These are phyloP conservation scores for Nothoprocta pentlandii DNA, from an alignment of 2,113 vertebrate genomes.

Conservation along the genomic window DNA sequence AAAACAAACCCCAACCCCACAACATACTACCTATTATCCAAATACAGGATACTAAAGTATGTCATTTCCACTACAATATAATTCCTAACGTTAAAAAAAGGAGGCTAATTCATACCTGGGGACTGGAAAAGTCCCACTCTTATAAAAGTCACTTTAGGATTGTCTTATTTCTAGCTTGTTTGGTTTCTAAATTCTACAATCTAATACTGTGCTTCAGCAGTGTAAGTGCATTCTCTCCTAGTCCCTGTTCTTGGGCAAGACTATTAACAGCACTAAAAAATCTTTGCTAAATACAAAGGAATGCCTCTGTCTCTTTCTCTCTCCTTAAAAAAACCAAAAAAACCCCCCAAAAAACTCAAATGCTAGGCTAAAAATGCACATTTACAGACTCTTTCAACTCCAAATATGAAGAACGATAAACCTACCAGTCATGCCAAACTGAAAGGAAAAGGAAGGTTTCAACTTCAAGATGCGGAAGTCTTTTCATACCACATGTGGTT, in stretches of 20 bases:
- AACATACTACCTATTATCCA: background rate
- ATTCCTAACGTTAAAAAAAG: background rate
- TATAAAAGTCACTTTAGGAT: background rate
- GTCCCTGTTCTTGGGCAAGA: background rate
- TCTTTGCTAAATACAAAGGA: background rate
- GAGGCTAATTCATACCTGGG: background rate
- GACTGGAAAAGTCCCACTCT: background rate
- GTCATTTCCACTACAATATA: background rate
- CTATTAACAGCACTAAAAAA: background rate
- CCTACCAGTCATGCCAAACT: background rate
- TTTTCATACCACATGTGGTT: background rate
- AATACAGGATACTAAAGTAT: background rate
- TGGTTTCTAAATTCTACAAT: background rate
- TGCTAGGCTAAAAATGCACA: background rate
- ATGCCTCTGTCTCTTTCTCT: rapidly evolving
- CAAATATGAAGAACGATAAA: background rate
- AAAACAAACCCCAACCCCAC: background rate
- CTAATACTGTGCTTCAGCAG: background rate
- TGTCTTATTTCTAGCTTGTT: background rate
- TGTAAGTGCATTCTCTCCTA: background rate
- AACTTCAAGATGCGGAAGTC: background rate
- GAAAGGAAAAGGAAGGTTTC: background rate
- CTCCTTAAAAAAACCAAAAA: background rate
- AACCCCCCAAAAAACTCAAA: background rate
- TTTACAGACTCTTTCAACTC: background rate